Evolutionary conservation across 53 echinoderm and acorn worm genomes (phyloP).

Genomic region (Paelopatides confundens): DNA sequence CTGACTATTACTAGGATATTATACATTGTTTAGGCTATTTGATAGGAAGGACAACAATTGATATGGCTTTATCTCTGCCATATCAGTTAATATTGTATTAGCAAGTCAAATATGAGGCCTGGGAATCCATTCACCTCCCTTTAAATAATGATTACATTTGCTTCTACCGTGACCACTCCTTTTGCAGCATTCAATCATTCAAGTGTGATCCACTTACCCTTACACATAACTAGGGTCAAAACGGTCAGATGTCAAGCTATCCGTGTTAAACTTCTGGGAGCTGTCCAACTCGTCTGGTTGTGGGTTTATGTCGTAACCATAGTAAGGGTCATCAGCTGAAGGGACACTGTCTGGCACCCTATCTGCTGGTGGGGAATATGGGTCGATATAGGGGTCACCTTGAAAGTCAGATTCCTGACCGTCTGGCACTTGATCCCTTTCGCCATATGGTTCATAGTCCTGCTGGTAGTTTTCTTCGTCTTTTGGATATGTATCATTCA

Average conservation of each 20-base stretch:
- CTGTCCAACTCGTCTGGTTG: neutral
- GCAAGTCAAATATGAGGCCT: no score
- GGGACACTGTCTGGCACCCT: conserved; percentile 12
- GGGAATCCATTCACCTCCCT: no score
- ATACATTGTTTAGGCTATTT: no score
- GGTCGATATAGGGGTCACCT: conserved; percentile 33
- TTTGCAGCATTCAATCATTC: no score
- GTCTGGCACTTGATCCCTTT: conserved; percentile 23
- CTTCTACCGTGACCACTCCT: no score
- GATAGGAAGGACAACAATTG: no score
- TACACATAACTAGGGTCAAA: conserved; percentile 40
- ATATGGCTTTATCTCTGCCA: no score
- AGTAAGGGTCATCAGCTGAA: neutral
- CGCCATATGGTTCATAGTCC: conserved; percentile 21
- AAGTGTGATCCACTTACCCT: neutral
- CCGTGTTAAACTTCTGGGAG: neutral
- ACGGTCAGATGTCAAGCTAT: neutral
- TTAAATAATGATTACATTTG: no score
- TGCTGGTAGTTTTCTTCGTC: neutral
- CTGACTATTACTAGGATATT: no score
- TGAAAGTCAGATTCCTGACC: conserved; percentile 38
- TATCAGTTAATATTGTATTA: no score
- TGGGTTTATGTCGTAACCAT: neutral
- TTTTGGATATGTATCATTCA: neutral
- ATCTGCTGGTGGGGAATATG: conserved; percentile 12